These are phyloP conservation scores for Mesorhabditis spiculigera DNA, from an alignment of 2,888 invertebrate genomes.

Conservation along the genomic window DNA sequence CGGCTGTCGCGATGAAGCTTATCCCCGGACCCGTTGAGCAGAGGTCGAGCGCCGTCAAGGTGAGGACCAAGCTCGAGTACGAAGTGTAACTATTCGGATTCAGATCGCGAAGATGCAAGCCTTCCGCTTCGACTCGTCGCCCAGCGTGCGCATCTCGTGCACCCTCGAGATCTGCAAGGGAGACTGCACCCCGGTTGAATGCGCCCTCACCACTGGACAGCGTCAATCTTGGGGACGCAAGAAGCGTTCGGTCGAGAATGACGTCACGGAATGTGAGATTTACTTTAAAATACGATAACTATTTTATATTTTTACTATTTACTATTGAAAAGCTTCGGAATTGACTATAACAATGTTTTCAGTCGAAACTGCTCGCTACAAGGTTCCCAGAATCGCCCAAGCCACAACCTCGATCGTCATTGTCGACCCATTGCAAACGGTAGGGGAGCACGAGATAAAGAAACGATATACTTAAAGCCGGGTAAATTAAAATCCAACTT, in stretches of 20 bases:
- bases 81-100: neutral
- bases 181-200: slow-evolving; percentile 51
- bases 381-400: slow-evolving; percentile 49
- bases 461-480: neutral
- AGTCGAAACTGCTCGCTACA: slow-evolving; percentile 56
- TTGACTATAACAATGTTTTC: slow-evolving; percentile 16
- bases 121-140: slow-evolving; percentile 56
- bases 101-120: slow-evolving; percentile 41
- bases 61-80: neutral
- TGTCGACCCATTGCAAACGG: slow-evolving; percentile 55
- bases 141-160: slow-evolving; percentile 53
- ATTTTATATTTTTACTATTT: neutral
- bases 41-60: slow-evolving; percentile 36
- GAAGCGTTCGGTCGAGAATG: slow-evolving; percentile 48
- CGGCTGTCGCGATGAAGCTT: slow-evolving; percentile 56
- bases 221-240: slow-evolving; percentile 54
- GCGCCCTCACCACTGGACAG: slow-evolving; percentile 46
- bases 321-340: neutral
- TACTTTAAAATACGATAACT: neutral
- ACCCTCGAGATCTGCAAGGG: slow-evolving; percentile 57
- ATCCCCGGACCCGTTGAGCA: slow-evolving; percentile 53
- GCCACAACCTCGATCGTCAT: slow-evolving; percentile 55
- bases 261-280: slow-evolving; percentile 38
- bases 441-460: slow-evolving; percentile 13
- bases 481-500: neutral